These are phyloP conservation scores for Idaea dimidiata DNA, from an alignment of 2,888 invertebrate genomes.

Conservation along the genomic window DNA sequence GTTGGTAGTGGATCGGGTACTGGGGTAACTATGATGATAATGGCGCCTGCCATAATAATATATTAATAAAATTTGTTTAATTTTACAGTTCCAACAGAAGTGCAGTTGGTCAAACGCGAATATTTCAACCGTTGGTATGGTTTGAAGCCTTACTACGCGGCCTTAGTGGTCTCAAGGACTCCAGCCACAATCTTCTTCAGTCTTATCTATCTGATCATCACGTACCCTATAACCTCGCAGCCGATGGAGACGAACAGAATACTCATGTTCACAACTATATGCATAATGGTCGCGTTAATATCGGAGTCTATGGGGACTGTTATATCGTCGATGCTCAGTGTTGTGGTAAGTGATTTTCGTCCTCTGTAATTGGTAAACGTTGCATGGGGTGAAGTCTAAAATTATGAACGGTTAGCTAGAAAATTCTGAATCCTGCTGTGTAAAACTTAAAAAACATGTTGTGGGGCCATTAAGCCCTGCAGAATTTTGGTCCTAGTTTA, in stretches of 20 bases:
- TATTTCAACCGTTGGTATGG: conserved; percentile 94
- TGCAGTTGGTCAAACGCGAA: conserved; percentile 88
- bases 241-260: conserved; percentile 86
- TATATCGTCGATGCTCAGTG: conserved; percentile 86
- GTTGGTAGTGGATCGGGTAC: no score
- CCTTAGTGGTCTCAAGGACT: conserved; percentile 85
- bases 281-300: conserved; percentile 86
- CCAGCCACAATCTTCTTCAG: conserved; percentile 86
- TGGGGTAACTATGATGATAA: neutral
- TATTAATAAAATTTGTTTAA: conserved; percentile 17
- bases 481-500: no score
- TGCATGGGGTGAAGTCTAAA: no score
- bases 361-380: conserved; percentile 3
- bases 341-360: conserved; percentile 84
- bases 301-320: conserved; percentile 90
- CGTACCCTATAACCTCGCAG: conserved; percentile 88
- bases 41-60: neutral
- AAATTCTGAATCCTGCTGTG: no score
- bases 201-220: conserved; percentile 84
- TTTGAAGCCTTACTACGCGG: conserved; percentile 88
- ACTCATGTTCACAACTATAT: conserved; percentile 85
- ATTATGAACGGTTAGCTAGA: no score
- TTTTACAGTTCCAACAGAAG: conserved; percentile 88
- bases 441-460: no score
- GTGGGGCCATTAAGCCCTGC: no score